Percentiles rank a stretch among this genome's conserved stretches.
These are phyloP conservation scores for Mustela lutreola DNA, from an alignment of 2,113 vertebrate species.

Conservation along the genomic window DNA sequence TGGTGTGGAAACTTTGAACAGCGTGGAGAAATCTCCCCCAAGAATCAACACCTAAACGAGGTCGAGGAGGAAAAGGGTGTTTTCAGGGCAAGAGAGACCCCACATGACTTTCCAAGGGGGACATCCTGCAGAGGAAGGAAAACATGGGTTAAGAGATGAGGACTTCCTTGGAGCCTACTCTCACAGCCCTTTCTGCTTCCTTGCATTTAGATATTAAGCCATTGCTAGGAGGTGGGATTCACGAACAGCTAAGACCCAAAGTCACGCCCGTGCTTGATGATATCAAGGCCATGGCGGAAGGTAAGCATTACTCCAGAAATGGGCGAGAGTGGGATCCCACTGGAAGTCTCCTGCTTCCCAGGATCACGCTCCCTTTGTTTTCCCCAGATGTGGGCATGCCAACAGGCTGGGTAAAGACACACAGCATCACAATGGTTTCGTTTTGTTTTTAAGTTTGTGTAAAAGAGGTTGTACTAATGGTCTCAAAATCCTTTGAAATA, in stretches of 20 bases:
- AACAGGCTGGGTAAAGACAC: neutral
- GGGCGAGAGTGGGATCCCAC: fast-evolving
- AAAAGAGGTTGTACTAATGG: neutral
- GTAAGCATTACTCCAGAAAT: slow-evolving; percentile 80
- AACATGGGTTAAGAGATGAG: fast-evolving
- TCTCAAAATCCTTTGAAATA: neutral
- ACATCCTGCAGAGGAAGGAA: fast-evolving
- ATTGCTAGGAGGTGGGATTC: slow-evolving; percentile 92
- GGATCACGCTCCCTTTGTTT: fast-evolving
- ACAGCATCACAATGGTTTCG: fast-evolving
- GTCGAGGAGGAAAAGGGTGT: neutral
- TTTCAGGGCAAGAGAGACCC: neutral
- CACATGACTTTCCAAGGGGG: neutral
- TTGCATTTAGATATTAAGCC: slow-evolving; percentile 90
- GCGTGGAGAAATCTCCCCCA: neutral
- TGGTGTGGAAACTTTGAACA: no score
- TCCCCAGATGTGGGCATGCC: neutral
- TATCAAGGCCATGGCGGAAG: slow-evolving; percentile 91
- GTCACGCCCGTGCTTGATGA: slow-evolving; percentile 91
- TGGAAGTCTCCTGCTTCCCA: fast-evolving
- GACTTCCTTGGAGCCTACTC: fast-evolving
- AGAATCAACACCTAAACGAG: fast-evolving
- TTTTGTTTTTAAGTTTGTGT: neutral
- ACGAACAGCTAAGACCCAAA: slow-evolving; percentile 89
- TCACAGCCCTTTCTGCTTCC: neutral